Base-by-base conservation (phyloP, 2,113 vertebrate genomes). In the Hippocampus zosterae region DNA sequence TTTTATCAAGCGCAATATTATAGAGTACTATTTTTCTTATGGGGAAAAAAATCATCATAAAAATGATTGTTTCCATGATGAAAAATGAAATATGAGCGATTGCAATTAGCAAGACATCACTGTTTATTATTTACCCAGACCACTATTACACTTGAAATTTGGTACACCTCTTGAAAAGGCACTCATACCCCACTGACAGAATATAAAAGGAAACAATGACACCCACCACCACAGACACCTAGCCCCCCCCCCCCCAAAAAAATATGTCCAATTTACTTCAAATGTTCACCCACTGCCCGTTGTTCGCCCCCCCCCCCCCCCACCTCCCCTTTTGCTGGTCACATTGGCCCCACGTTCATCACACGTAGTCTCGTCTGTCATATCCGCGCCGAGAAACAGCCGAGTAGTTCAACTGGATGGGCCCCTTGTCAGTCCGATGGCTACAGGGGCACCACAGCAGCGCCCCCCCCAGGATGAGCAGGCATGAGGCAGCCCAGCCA, bases 391-490 rank as follows among this genome's bases (percentile, higher is more conserved):
- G 74, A 40, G 89, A 91, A 66, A 90, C 83, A 0, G 79, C 69
- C 0, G 86, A 82, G 75, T 92, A 92, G 60, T 88, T 80, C 63
- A 62, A 69, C 52, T 50, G 76, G n/a, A 80, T 50, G 8, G 87
- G 70, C 16, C 71, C 29, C 66, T 18, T 78, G 3, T 50, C 5
- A 6, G 15, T 16, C 46, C 46, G 46, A 16, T 70, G 33, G 5
- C 86, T 81, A 16, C 92, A 93, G 67, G 93, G 92, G 79, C 91
- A 92, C 16, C 92, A 92, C 33, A 93, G 87, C 50, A 93, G 78
- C 6, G 77, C 85, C 42, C 92, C 91, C 27, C 90, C 92, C 3
- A 92, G 70, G 56, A 93, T 73, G 59, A 93, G 88, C 78, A 93
- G 68, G 72, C 88, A 92, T 65, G 90, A 90, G 3, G 93, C 84